Conservation (phyloP, 2,113 vertebrate genomes). For the Platichthys stellatus region DNA sequence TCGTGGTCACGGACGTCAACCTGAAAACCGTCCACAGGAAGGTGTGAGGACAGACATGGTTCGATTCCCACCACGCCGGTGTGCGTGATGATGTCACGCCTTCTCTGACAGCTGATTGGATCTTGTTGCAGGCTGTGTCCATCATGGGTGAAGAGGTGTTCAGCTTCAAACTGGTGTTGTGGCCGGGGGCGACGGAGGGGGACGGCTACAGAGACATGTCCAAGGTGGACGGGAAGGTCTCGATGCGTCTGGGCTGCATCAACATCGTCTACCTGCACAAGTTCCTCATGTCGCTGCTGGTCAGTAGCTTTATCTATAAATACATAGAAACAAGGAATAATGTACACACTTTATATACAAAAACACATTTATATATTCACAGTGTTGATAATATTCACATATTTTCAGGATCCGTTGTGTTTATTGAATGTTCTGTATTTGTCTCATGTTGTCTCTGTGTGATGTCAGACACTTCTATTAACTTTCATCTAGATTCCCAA, state of each 20-base stretch:
- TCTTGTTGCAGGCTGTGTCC: slow-evolving; percentile 87
- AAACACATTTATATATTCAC: neutral
- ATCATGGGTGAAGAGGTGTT: slow-evolving; percentile 97
- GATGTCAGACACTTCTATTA: neutral
- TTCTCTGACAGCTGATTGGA: neutral
- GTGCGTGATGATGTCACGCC: neutral
- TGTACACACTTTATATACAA: neutral
- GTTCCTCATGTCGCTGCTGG: slow-evolving; percentile 92
- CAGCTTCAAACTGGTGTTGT: slow-evolving; percentile 89
- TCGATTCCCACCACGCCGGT: neutral
- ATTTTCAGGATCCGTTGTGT: neutral
- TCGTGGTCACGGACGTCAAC: slow-evolving; percentile 91
- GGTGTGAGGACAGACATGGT: slow-evolving; percentile 65
- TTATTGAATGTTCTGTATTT: neutral
- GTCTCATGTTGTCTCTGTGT: neutral
- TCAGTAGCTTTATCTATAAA: slow-evolving; percentile 68
- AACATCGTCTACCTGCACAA: slow-evolving; percentile 94
- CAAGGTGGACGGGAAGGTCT: slow-evolving; percentile 90
- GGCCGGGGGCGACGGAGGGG: slow-evolving; percentile 88
- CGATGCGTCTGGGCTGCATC: slow-evolving; percentile 92
- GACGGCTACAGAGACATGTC: slow-evolving; percentile 89
- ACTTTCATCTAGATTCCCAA: too few species aligned
- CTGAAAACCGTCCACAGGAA: slow-evolving; percentile 90
- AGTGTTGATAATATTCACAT: neutral
- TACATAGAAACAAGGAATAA: neutral